Percentiles rank a stretch among this genome's conserved stretches.
Evolutionary conservation across 1,140 invertebrate genomes (phyloP).

Genomic region (Zaprionus camerounensis): DNA sequence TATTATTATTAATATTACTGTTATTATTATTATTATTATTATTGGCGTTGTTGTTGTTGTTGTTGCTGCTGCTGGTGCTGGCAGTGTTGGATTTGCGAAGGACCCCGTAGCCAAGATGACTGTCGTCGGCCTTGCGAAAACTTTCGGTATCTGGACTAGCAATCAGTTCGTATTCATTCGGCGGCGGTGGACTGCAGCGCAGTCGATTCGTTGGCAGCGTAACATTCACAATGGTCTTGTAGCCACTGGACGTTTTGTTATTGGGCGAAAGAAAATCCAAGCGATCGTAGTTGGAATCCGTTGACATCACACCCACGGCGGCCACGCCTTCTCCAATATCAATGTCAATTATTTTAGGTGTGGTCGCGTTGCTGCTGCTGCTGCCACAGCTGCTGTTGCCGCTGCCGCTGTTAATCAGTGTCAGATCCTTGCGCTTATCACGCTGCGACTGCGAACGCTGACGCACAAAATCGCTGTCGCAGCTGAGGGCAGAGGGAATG

Average conservation of each 20-base stretch:
- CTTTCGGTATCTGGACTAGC: constrained; percentile 85
- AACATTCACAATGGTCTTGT: constrained; percentile 87
- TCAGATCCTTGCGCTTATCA: constrained; percentile 76
- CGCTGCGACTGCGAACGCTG: constrained; percentile 80
- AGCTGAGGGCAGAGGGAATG: constrained; percentile 69
- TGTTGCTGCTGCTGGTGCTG: constrained; percentile 53
- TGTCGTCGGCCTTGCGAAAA: constrained; percentile 90
- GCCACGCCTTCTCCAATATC: constrained; percentile 69
- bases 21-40: constrained; percentile 24
- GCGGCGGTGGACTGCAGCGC: constrained; percentile 59
- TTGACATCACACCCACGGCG: constrained; percentile 7
- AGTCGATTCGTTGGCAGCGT: constrained; percentile 81
- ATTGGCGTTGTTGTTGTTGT: constrained; percentile 20
- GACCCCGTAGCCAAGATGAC: constrained; percentile 90
- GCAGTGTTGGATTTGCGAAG: constrained; percentile 87
- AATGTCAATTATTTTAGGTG: constrained; percentile 75
- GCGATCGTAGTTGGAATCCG: constrained; percentile 89
- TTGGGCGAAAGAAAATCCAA: constrained; percentile 92
- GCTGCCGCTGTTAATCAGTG: constrained; percentile 37
- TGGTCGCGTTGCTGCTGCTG: constrained; percentile 44
- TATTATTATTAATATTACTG: constrained; percentile 21
- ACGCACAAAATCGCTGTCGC: constrained; percentile 75
- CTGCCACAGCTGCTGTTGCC: constrained; percentile 1
- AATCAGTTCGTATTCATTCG: constrained; percentile 81
- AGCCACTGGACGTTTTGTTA: constrained; percentile 88